Conservation (phyloP, 2,888 invertebrate genomes). For the Plusia festucae region DNA sequence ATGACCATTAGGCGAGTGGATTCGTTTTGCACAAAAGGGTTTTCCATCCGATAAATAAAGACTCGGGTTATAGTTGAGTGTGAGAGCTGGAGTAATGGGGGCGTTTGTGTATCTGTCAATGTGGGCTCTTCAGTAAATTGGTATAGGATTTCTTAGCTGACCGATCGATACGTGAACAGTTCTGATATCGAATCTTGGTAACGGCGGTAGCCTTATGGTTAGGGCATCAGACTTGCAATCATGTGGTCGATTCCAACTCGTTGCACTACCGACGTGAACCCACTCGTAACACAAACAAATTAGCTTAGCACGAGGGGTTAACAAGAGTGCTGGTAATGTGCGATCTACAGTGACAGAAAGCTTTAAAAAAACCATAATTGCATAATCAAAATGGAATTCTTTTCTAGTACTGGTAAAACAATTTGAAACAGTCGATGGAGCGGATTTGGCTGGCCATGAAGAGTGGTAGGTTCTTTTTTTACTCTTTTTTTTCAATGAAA, state of each 20-base stretch:
- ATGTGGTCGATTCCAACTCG: no score
- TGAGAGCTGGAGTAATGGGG: conserved; percentile 48
- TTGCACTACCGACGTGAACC: no score
- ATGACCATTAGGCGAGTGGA: conserved; percentile 82
- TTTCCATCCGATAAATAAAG: conserved; percentile 85
- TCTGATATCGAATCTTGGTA: not conserved
- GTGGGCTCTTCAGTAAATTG: conserved; percentile 23
- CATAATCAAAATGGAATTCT: not conserved
- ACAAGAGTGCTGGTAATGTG: no score
- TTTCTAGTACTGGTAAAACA: not conserved
- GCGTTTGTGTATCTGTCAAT: conserved; percentile 34
- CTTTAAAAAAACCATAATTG: no score
- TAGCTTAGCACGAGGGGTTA: no score
- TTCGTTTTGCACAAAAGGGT: conserved; percentile 81
- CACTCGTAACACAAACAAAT: no score
- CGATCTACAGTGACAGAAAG: no score
- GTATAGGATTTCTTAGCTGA: conserved; percentile 11
- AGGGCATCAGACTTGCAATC: no score
- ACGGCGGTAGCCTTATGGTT: not conserved
- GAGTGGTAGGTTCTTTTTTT: no score
- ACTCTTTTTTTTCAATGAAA: no score
- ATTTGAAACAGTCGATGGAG: not conserved
- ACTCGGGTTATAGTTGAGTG: conserved; percentile 64
- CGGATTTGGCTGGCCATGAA: no score
- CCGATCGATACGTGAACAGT: not conserved